Conservation (phyloP, 2,797 vertebrate species). For the Acanthurus tractus region DNA sequence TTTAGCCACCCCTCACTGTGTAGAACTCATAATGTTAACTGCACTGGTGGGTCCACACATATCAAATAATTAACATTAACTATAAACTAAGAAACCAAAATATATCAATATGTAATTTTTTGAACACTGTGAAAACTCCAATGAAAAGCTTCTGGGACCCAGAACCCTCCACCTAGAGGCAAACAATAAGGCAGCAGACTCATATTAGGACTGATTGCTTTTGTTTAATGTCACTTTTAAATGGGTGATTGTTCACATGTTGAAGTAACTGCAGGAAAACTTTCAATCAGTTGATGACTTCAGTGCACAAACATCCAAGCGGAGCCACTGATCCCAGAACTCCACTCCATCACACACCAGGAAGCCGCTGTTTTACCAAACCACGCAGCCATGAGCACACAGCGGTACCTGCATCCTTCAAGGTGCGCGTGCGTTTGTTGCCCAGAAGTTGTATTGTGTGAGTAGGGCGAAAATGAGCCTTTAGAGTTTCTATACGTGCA, state of each 20-base stretch:
- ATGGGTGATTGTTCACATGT: background rate
- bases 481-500: slow-evolving; percentile 19
- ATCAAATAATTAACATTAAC: too few species aligned
- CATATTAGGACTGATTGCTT: too few species aligned
- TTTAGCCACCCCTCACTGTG: too few species aligned
- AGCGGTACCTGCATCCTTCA: background rate
- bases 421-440: background rate
- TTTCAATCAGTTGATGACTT: background rate
- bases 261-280: background rate
- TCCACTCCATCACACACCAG: too few species aligned
- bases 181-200: background rate
- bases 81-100: too few species aligned
- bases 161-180: too few species aligned
- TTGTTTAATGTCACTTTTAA: background rate
- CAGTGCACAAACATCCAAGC: background rate
- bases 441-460: background rate
- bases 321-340: too few species aligned
- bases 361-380: background rate
- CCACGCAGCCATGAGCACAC: background rate
- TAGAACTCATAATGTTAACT: too few species aligned
- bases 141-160: too few species aligned
- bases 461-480: background rate
- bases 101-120: too few species aligned
- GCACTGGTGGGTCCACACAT: too few species aligned
- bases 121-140: too few species aligned